Base-by-base conservation (phyloP, 2,797 vertebrate species). In the Centroberyx gerrardi region DNA sequence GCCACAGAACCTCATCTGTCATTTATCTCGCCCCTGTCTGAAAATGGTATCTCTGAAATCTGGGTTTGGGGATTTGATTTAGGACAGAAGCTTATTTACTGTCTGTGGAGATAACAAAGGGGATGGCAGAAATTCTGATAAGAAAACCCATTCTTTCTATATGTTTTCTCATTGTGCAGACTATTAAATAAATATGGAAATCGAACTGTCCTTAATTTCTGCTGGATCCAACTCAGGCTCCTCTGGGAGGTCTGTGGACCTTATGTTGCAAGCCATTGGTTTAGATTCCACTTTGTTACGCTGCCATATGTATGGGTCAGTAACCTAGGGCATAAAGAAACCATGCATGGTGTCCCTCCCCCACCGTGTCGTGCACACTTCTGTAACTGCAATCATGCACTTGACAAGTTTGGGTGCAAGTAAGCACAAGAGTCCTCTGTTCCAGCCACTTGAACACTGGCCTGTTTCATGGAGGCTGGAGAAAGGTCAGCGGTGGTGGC, bases 401-500 rank as follows among this genome's bases (percentile, higher is more conserved):
- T 84, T 79, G 75, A 86, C 86, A 84, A 71, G 64, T 87, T 79
- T 79, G 84, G 82, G 79, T 81, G 81, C 40, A 59, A 62, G 56
- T 44, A 56, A 68, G 79, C 75, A 91, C 65, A 94, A 88, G 83
- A 80, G 87, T 85, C 76, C 85, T 92, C 90, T 92, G 87, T 93
- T 90, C 78, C 84, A 87, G 68, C 59, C 85, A 58, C 86, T 88
- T 87, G 90, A 93, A 93, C 90, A 91, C 84, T 85, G 89, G 63
- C 55, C 72, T 85, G 84, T 90, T 93, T 92, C 85, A 91, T 56
- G 65, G 68, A 63, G 79, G 79, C 84, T 64, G 76, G 68, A 82
- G 89, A 91, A 89, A 89, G 92, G 90, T 90, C 88, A 77, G 75
- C 0, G 4, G 22, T 33, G 80, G 80, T 49, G 83, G 68, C 82